Percentiles rank a stretch among this genome's conserved stretches.
phyloP scores from a whole-genome alignment of 1,140 invertebrate species.

The Anastrepha obliqua region DNA sequence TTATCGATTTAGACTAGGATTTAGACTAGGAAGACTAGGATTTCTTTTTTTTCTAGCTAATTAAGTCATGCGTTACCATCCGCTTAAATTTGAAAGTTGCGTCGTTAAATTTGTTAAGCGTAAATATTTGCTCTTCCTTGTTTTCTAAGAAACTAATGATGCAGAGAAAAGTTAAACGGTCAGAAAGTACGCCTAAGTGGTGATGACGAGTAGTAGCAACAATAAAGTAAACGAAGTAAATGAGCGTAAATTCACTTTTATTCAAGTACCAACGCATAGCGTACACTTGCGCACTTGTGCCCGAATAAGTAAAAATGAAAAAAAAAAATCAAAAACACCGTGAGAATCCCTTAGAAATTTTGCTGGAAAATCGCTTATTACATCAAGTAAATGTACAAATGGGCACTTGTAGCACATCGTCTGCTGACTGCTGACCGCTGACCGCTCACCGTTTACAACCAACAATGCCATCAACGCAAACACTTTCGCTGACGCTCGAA shows the following conservation, averaged over 20 bases:
- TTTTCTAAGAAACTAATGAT: neutral
- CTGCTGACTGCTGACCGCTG: neutral
- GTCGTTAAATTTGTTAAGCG: neutral
- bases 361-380: slow-evolving; percentile 42
- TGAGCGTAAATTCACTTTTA: slow-evolving; percentile 10
- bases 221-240: neutral
- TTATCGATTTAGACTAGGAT: too few relatives aligned
- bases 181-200: neutral
- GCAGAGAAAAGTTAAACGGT: neutral
- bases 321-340: slow-evolving; percentile 8
- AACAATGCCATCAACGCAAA: slow-evolving; percentile 3
- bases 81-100: neutral
- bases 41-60: neutral
- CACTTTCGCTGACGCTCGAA: slow-evolving; percentile 45
- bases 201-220: neutral
- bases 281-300: neutral
- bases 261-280: slow-evolving; percentile 6
- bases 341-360: slow-evolving; percentile 16
- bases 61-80: neutral
- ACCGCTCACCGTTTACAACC: neutral
- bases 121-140: neutral
- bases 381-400: slow-evolving; percentile 25
- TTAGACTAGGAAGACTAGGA: too few relatives aligned
- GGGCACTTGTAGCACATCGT: neutral
- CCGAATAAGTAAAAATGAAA: neutral